Evolutionary conservation across 2,797 vertebrate species (phyloP), one percentile per base, ranked within the genome.

Genomic region (Philypnodon macrostomus): DNA sequence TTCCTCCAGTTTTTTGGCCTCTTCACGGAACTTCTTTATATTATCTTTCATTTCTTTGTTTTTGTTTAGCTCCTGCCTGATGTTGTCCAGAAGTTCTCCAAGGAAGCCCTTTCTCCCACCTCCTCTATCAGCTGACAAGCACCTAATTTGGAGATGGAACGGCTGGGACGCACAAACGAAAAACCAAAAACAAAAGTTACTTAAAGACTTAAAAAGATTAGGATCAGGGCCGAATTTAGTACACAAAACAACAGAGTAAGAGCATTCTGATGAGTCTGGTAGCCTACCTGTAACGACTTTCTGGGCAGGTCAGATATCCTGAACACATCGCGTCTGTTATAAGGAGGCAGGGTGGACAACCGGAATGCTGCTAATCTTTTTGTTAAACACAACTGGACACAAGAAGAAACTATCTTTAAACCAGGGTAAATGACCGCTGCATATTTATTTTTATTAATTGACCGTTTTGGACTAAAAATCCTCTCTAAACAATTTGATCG

Each of bases 41-140:
- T 87, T 98, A 61, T 98, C 95, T 75, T 92, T 95, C 95, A 99
- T 98, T 79, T 99, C 96, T 40, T 96, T 96, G 85, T 93, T 97
- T 66, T 96, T 98, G 35, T 87, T 91, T 2, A 99, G 71, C 35
- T 98, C 97, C 64, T 97, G 94, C 32, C 94, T 98, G 55, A 99
- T 79, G 63, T 89, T 94, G 63, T 99, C 93, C 52, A 99, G 58
- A 21, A 99, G 90, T 14, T 93, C 95, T 0, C 94, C 93, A 1
- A 99, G 81, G 52, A 99, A 98, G 1, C 96, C 94, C 56, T 93
- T 96, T 42, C 92, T 89, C 32, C 90, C 88, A 1, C 90, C 86
- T 5, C 90, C 89, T 40, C 71, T 66, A 23, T 83, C 72, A 5
- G 67, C 73, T 3, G 90, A 90, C 45, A 87, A 57, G 64, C 75